Conservation (phyloP, 2,113 vertebrate species). For the Cervus canadensis region DNA sequence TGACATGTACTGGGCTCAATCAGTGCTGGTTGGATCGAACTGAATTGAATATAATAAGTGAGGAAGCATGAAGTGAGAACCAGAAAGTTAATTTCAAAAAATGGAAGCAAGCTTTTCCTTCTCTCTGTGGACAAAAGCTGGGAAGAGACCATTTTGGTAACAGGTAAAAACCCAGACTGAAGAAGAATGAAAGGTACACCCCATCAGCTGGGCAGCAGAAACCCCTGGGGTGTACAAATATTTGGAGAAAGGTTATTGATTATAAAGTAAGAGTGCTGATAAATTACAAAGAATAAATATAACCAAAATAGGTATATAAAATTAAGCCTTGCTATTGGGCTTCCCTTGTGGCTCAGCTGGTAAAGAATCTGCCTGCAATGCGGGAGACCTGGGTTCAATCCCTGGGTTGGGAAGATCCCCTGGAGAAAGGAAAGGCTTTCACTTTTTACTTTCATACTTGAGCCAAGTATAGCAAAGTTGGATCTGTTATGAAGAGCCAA, state of each 20-base stretch:
- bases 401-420: neutral
- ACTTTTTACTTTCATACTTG: neutral
- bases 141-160: neutral
- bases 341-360: neutral
- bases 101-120: neutral
- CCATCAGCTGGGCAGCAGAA: neutral
- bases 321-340: neutral
- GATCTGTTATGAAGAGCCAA: neutral
- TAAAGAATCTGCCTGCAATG: neutral
- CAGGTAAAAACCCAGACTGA: neutral
- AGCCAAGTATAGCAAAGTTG: neutral
- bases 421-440: neutral
- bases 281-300: neutral
- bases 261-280: neutral
- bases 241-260: neutral
- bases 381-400: neutral
- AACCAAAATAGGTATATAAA: neutral
- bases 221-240: neutral
- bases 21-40: neutral
- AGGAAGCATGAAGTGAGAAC: neutral
- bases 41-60: neutral
- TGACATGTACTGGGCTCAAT: neutral
- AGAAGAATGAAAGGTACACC: neutral
- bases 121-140: neutral
- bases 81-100: neutral